phyloP scores from a whole-genome alignment of 2,113 vertebrate species.

The Oryzias curvinotus region DNA sequence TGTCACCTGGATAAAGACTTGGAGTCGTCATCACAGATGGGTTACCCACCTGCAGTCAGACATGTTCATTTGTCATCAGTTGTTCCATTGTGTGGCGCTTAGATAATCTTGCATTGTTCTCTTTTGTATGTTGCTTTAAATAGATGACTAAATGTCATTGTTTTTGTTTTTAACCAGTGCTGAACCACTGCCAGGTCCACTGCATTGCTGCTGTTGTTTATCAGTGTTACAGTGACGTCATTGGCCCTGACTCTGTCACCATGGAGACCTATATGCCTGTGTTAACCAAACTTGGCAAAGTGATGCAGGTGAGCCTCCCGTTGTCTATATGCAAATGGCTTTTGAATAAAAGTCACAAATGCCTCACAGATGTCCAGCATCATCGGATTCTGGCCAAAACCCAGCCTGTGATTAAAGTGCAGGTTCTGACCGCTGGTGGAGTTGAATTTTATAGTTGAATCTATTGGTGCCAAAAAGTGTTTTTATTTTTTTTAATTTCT shows the following conservation, averaged over 20 bases:
- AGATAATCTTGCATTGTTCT: conserved; percentile 6
- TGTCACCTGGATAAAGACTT: conserved; percentile 2
- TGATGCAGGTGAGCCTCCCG: conserved; percentile 81
- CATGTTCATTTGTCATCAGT: neutral
- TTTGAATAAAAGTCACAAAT: conserved; percentile 17
- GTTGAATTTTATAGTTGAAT: conserved; percentile 11
- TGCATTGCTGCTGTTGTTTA: conserved; percentile 84
- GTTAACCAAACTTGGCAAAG: conserved; percentile 75
- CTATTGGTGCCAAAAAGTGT: conserved; percentile 2
- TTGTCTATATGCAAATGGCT: conserved; percentile 8
- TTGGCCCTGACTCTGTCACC: conserved; percentile 83
- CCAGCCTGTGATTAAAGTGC: conserved; percentile 4
- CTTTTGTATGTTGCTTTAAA: conserved; percentile 6
- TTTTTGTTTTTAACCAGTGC: conserved; percentile 72
- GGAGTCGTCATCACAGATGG: neutral
- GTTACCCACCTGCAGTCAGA: neutral
- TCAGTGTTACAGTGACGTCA: conserved; percentile 89
- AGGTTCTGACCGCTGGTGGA: conserved; percentile 6
- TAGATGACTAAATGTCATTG: too few species aligned
- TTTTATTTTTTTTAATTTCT: neutral
- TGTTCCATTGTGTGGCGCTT: neutral
- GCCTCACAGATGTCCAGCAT: neutral
- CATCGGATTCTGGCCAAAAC: neutral
- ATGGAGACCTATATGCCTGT: conserved; percentile 86
- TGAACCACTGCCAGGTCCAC: conserved; percentile 90